phyloP scores from a whole-genome alignment of 2,113 vertebrate genomes.

The Apteryx mantelli region DNA sequence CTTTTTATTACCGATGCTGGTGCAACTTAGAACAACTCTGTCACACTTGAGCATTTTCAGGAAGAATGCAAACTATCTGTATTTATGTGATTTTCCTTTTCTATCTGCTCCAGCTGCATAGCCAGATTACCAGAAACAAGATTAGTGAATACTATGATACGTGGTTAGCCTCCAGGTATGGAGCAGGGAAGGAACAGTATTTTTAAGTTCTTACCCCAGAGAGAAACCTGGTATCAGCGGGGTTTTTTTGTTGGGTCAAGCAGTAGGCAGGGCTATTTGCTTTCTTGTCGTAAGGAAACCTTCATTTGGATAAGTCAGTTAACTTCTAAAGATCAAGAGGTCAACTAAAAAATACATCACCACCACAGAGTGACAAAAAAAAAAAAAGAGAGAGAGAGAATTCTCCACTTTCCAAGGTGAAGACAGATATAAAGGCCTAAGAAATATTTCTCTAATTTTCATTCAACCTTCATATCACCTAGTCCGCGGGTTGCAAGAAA shows the following conservation, averaged over 20 bases:
- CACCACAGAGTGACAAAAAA: neutral
- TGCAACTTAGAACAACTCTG: neutral
- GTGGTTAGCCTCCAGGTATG: neutral
- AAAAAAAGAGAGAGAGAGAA: neutral
- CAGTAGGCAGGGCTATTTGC: neutral
- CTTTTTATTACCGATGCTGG: neutral
- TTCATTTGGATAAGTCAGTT: neutral
- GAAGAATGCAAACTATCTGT: neutral
- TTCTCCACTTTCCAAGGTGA: neutral
- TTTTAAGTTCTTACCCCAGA: neutral
- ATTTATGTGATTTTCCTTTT: neutral
- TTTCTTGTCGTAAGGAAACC: neutral
- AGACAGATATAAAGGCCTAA: accelerated
- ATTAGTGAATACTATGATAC: neutral
- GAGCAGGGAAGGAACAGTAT: neutral
- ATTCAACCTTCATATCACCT: neutral
- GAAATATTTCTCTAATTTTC: neutral
- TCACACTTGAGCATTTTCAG: neutral
- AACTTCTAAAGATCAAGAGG: neutral
- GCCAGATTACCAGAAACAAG: neutral
- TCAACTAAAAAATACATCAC: neutral
- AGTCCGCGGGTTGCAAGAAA: neutral
- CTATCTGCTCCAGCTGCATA: neutral
- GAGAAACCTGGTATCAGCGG: neutral
- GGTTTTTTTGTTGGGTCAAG: neutral